Percentiles rank a stretch among this genome's conserved stretches.
These are phyloP conservation scores for Neopipo cinnamomea DNA, from an alignment of 2,113 vertebrate species.

Conservation along the genomic window DNA sequence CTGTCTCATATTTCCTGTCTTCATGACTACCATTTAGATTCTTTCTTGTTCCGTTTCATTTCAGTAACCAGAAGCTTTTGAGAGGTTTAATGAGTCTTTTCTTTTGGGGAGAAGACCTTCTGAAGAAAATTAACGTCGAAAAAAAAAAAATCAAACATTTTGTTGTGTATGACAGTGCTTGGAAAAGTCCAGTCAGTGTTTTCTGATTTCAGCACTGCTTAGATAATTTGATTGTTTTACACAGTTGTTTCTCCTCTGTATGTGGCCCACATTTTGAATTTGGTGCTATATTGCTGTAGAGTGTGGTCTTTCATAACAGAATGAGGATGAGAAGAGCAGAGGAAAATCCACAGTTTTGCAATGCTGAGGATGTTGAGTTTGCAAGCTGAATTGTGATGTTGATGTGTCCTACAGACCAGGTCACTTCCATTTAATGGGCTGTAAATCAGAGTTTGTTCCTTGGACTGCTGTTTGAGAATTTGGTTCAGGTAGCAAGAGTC, in stretches of 20 bases:
- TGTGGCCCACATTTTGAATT: background rate
- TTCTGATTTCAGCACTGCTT: background rate
- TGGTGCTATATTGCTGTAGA: background rate
- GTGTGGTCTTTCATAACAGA: background rate
- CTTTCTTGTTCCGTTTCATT: background rate
- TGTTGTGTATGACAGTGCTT: background rate
- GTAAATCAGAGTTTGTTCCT: background rate
- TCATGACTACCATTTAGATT: background rate
- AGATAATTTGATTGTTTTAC: background rate
- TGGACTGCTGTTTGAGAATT: background rate
- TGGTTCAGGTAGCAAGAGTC: background rate
- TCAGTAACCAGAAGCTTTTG: background rate
- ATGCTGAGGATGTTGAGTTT: rapidly evolving
- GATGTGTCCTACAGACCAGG: background rate
- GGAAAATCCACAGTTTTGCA: background rate
- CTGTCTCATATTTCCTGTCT: background rate
- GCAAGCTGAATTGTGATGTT: background rate
- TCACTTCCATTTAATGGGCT: background rate
- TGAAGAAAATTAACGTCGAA: background rate
- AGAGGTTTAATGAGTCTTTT: background rate
- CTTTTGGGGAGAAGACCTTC: background rate
- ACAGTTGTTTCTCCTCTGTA: background rate
- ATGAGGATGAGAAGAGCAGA: background rate
- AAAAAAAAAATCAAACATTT: background rate
- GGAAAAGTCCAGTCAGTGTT: background rate